phyloP scores from a whole-genome alignment of 2,797 vertebrate species.

The Falco peregrinus region DNA sequence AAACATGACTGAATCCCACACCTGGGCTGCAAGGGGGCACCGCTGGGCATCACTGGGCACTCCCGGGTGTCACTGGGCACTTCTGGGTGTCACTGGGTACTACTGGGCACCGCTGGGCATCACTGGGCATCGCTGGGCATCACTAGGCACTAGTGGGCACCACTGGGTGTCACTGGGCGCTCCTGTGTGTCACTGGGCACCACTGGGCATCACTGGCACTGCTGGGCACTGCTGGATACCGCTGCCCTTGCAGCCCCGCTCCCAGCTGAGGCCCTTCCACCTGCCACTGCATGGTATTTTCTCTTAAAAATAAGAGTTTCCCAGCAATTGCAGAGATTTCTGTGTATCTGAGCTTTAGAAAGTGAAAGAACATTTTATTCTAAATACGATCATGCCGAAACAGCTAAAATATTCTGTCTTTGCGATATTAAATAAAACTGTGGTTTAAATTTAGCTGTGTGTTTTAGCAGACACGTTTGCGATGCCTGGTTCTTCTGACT shows the following conservation, averaged over 20 bases:
- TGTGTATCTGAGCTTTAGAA: not conserved
- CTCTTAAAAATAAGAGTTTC: not conserved
- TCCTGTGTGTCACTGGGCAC: too few relatives aligned
- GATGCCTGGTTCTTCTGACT: not conserved
- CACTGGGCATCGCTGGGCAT: too few relatives aligned
- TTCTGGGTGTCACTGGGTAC: too few relatives aligned
- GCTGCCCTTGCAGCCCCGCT: not conserved
- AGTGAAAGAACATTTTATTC: conserved; percentile 45
- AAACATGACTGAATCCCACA: rapidly evolving
- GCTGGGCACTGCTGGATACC: too few relatives aligned
- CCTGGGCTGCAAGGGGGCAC: not conserved
- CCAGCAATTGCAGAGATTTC: not conserved
- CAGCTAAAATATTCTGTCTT: conserved; percentile 48
- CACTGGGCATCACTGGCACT: too few relatives aligned
- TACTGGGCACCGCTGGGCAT: too few relatives aligned
- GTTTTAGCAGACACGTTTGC: not conserved
- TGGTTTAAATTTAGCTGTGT: not conserved
- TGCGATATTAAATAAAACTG: not conserved
- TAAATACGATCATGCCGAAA: not conserved
- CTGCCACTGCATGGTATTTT: rapidly evolving
- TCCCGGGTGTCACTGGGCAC: too few relatives aligned
- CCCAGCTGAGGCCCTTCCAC: rapidly evolving
- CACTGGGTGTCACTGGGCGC: too few relatives aligned
- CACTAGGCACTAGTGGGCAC: too few relatives aligned
- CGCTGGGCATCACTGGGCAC: too few relatives aligned